Evolutionary conservation across 2,113 vertebrate genomes (phyloP).

Genomic region (Noturus placidus): DNA sequence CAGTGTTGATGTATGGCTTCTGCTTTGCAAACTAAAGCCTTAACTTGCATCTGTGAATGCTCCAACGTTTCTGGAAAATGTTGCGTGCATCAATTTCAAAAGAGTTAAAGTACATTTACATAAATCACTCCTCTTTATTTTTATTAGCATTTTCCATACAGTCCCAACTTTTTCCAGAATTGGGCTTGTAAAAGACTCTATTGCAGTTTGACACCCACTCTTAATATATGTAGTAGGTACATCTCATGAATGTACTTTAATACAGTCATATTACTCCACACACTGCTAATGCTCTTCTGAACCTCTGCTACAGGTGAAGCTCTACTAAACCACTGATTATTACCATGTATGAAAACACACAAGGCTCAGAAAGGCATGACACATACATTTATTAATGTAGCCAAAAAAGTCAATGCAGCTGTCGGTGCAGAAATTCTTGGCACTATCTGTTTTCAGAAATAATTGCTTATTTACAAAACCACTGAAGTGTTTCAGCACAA

Average conservation of each 20-base stretch:
- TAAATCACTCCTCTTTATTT: no score
- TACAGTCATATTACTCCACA: slow-evolving; percentile 22
- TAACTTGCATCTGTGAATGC: no score
- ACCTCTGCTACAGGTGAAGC: slow-evolving; percentile 17
- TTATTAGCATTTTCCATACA: no score
- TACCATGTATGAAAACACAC: slow-evolving; percentile 16
- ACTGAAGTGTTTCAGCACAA: slow-evolving; percentile 56
- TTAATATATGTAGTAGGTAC: not conserved
- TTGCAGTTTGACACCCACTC: not conserved
- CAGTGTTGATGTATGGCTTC: no score
- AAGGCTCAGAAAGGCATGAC: slow-evolving; percentile 19
- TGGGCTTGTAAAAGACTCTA: not conserved
- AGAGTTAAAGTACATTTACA: no score
- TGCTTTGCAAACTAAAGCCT: no score
- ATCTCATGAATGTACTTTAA: not conserved
- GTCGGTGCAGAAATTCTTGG: slow-evolving; percentile 54
- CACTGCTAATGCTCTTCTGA: not conserved
- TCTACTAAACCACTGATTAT: slow-evolving; percentile 25
- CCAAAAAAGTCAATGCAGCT: slow-evolving; percentile 51
- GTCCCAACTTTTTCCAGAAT: no score
- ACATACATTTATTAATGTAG: slow-evolving; percentile 36
- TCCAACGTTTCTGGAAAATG: no score
- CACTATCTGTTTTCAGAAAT: slow-evolving; percentile 43
- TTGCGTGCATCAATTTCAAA: no score
- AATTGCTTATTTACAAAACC: slow-evolving; percentile 59